Conservation (phyloP, 2,797 vertebrate genomes). For the Melanotaenia nigrans region DNA sequence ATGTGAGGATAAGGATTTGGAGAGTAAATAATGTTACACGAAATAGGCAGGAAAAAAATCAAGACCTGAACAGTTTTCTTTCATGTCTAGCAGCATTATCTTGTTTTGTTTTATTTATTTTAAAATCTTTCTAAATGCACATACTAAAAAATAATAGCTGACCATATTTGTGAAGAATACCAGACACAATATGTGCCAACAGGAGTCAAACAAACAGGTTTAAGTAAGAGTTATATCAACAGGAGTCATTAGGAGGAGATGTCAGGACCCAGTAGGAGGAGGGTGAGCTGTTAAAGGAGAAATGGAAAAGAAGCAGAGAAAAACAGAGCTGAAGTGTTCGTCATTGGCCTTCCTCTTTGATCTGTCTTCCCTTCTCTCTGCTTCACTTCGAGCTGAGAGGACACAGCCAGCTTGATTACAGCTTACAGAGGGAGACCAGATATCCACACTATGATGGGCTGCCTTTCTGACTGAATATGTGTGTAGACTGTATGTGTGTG, state of each 20-base stretch:
- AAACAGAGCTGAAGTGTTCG: conserved; percentile 14
- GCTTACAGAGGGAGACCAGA: conserved; percentile 47
- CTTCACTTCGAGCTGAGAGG: conserved; percentile 51
- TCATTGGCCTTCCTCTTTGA: conserved; percentile 60
- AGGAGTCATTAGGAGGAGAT: conserved; percentile 33
- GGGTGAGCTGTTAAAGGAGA: conserved; percentile 37
- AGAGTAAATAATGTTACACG: conserved; percentile 15
- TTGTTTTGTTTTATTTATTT: conserved; percentile 7
- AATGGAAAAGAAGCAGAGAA: conserved; percentile 20
- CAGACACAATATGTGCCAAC: conserved; percentile 15
- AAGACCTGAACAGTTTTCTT: conserved; percentile 19
- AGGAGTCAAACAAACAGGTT: conserved; percentile 37
- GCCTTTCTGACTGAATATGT: conserved; percentile 12
- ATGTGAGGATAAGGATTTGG: background rate
- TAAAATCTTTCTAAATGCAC: background rate
- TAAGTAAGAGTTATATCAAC: conserved; percentile 37
- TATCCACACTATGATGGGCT: conserved; percentile 35
- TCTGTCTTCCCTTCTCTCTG: conserved; percentile 36
- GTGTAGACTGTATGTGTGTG: conserved; percentile 2
- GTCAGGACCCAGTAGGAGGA: conserved; percentile 26
- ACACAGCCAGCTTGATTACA: conserved; percentile 51
- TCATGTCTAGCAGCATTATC: conserved; percentile 27
- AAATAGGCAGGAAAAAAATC: conserved; percentile 8
- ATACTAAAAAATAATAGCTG: background rate
- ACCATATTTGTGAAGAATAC: conserved; percentile 4